Evolutionary conservation across 1,140 invertebrate species (phyloP).

Genomic region (Philotrypesis tridentata): DNA sequence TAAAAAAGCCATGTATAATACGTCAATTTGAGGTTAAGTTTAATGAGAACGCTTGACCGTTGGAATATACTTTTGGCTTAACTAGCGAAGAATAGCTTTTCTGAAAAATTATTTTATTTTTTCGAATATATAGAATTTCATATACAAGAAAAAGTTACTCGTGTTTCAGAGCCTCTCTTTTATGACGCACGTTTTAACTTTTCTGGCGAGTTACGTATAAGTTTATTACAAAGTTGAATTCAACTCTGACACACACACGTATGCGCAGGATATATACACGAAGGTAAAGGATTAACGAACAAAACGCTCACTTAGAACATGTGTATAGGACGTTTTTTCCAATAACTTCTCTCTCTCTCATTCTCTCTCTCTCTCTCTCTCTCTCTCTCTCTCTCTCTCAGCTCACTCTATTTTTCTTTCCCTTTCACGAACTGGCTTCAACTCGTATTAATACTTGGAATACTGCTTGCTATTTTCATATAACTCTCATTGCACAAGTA

Average conservation of each 20-base stretch:
- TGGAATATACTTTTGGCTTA: not conserved
- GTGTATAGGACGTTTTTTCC: not conserved
- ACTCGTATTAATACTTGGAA: not conserved
- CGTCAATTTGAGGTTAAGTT: no score
- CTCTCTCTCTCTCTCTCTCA: not conserved
- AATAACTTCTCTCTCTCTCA: not conserved
- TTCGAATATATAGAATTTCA: not conserved
- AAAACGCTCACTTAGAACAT: not conserved
- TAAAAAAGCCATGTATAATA: no score
- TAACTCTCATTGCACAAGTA: not conserved
- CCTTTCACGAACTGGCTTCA: not conserved
- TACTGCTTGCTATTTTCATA: not conserved
- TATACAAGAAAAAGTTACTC: not conserved
- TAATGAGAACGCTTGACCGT: no score
- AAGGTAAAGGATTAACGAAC: not conserved
- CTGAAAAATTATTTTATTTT: not conserved
- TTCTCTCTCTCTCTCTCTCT: not conserved
- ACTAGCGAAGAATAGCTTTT: not conserved
- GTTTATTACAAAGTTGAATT: conserved; percentile 2
- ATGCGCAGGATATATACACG: not conserved
- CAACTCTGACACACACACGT: not conserved
- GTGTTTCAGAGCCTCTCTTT: not conserved
- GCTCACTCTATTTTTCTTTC: not conserved
- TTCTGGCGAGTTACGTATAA: not conserved
- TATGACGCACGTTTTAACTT: not conserved